These are phyloP conservation scores for Pedionomus torquatus DNA, from an alignment of 2,113 vertebrate species.

Conservation along the genomic window DNA sequence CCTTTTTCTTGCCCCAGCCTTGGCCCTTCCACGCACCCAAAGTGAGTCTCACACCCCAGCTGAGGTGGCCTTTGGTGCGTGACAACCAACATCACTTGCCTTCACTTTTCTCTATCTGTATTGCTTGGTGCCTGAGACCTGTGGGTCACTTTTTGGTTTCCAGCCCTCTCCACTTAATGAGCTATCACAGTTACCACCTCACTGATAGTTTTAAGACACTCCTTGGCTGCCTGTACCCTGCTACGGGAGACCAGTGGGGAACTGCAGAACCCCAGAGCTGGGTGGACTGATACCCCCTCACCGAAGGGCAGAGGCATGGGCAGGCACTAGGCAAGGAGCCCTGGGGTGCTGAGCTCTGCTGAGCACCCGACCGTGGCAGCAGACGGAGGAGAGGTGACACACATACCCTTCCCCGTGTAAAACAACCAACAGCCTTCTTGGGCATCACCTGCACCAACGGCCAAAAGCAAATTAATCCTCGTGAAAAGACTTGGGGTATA, in stretches of 20 bases:
- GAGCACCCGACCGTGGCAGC: fast-evolving
- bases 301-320: fast-evolving
- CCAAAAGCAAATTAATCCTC: background rate
- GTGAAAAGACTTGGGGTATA: background rate
- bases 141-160: background rate
- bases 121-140: background rate
- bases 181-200: fast-evolving
- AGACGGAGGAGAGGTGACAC: background rate
- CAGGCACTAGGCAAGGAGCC: background rate
- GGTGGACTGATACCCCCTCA: background rate
- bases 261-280: background rate
- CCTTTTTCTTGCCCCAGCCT: background rate
- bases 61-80: fast-evolving
- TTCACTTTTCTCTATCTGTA: background rate
- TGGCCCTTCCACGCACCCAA: fast-evolving
- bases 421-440: background rate
- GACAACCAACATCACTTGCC: fast-evolving
- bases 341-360: background rate
- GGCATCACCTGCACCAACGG: background rate
- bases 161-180: background rate
- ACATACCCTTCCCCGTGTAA: fast-evolving
- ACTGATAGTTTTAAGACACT: fast-evolving
- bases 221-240: background rate
- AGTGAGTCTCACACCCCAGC: fast-evolving
- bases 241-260: fast-evolving